Evolutionary conservation across 2,113 vertebrate species (phyloP).

Genomic region (Glaucidium brasilianum): DNA sequence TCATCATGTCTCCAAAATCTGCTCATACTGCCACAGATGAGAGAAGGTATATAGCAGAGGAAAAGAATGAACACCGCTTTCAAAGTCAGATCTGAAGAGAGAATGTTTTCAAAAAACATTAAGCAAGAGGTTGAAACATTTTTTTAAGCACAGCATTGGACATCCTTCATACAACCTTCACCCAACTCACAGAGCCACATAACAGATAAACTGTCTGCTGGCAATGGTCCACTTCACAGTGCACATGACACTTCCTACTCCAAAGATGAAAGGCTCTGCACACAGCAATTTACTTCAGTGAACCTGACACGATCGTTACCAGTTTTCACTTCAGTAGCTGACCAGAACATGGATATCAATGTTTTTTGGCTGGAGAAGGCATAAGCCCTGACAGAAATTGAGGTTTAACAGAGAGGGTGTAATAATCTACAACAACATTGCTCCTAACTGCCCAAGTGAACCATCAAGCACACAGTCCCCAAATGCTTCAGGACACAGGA

Average conservation of each 20-base stretch:
- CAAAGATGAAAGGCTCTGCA: neutral
- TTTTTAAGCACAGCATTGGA: neutral
- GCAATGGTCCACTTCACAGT: neutral
- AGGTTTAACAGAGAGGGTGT: neutral
- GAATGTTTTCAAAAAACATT: neutral
- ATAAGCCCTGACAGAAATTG: neutral
- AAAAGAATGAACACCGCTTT: neutral
- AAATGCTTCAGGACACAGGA: neutral
- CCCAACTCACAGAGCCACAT: accelerated
- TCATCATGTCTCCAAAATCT: constrained; percentile 7
- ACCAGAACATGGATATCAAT: neutral
- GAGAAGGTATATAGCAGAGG: neutral
- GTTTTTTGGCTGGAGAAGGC: neutral
- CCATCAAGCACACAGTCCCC: accelerated
- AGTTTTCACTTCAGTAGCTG: neutral
- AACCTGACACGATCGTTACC: neutral
- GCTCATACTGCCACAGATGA: neutral
- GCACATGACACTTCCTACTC: neutral
- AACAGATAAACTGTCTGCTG: neutral
- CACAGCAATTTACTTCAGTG: neutral
- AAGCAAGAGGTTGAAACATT: neutral
- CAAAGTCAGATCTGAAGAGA: neutral
- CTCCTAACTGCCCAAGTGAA: neutral
- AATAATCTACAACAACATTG: too few species aligned
- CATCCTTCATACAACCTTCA: neutral